Base-by-base conservation (phyloP, 2,113 vertebrate genomes). In the Pogonocichla stellata region DNA sequence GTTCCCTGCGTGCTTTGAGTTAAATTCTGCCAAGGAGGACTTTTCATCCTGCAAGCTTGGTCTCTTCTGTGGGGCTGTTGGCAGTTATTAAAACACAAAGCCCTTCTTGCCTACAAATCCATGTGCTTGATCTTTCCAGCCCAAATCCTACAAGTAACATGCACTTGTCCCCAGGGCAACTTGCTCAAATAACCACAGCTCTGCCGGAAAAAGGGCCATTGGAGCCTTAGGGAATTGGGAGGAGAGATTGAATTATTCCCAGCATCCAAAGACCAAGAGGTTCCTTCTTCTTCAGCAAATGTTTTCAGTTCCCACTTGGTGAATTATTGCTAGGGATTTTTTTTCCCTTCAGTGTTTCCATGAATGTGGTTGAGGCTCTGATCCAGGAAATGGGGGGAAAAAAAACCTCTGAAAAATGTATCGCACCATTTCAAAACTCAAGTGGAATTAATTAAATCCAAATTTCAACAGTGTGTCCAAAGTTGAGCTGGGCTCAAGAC, bases 381-480 rank as follows among this genome's bases (percentile, higher is more conserved):
- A 83, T 96, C 97, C 97, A 98, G 96, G 96, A 98, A 96, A 97
- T 47, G 80, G 62, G n/a, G 67, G 67, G 64, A 45, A 24, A 3
- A 10, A 10, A 16, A 70, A 56, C 60, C 91, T 91, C 95, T 97
- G 95, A 96, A 93, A 96, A 97, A 97, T 94, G 92, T 86, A 95
- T 97, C 95, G 79, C 95, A 93, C 93, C 64, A 91, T 95, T 97
- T 97, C 91, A 95, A 94, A 97, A 96, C 71, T 94, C 92, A 94
- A 96, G 96, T 96, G 96, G 95, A 97, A 97, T 96, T 97, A 97
- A 98, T 98, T 96, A 97, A 97, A 97, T 97, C 97, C 97, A 97
- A 98, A 96, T 96, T 97, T 97, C 96, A 96, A 83, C 89, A 93
- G 94, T 95, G 93, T 64, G 77, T 95, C 96, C 92, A 94, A 96